Percentiles rank a stretch among this genome's conserved stretches.
phyloP scores from a whole-genome alignment of 1,140 invertebrate species.

The Pseudomyrmex sp. region DNA sequence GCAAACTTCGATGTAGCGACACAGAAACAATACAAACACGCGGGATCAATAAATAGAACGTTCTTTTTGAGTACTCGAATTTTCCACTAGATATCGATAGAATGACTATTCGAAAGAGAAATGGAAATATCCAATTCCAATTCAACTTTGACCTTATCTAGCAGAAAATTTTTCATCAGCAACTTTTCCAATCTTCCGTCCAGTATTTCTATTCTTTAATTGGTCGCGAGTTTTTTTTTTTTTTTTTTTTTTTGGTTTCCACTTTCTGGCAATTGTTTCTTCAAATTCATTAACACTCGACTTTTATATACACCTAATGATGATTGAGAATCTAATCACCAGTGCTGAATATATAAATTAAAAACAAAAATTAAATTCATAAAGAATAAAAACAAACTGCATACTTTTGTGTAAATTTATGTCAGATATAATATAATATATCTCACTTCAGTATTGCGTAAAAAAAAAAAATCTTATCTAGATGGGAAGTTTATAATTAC shows the following conservation, averaged over 20 bases:
- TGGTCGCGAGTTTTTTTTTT: background rate
- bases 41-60: background rate
- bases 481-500: constrained; percentile 34
- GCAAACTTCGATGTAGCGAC: background rate
- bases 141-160: constrained; percentile 46
- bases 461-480: constrained; percentile 4
- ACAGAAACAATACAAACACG: constrained; percentile 16
- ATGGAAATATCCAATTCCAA: constrained; percentile 44
- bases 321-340: no score
- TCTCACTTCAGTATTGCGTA: background rate
- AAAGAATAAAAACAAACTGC: background rate
- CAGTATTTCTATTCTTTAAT: constrained; percentile 54
- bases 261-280: constrained; percentile 17
- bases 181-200: constrained; percentile 58
- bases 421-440: background rate
- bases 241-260: background rate
- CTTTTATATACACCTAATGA: background rate
- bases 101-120: constrained; percentile 41
- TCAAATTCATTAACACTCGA: background rate
- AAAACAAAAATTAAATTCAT: background rate
- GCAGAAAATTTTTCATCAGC: constrained; percentile 53
- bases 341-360: no score
- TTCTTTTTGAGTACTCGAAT: background rate
- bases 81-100: constrained; percentile 43
- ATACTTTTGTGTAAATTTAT: background rate